Evolutionary conservation across 64 coral and sea anemone species (phyloP).

Genomic region (Astreopora myriophthalma): DNA sequence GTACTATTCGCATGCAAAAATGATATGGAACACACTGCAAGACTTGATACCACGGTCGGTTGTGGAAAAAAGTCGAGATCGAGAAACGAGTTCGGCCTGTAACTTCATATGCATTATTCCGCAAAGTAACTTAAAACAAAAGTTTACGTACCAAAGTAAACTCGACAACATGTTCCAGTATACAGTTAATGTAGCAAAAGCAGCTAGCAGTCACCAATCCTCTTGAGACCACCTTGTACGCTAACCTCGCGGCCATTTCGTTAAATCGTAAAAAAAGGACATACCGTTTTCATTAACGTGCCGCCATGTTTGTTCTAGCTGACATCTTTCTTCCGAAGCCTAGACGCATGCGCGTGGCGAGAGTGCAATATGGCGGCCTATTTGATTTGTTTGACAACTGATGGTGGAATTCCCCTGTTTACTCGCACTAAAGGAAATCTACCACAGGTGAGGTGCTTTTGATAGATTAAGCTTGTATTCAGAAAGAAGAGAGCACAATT

Average conservation of each 20-base stretch:
- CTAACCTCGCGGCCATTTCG: background rate
- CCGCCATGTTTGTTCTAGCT: constrained; percentile 61
- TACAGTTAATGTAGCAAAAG: background rate
- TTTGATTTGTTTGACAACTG: constrained; percentile 95
- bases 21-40: background rate
- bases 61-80: background rate
- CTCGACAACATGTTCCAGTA: constrained; percentile 5
- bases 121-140: too few relatives aligned
- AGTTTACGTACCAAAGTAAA: constrained; percentile 2
- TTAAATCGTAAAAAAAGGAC: background rate
- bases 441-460: constrained; percentile 78
- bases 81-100: too few relatives aligned
- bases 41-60: background rate
- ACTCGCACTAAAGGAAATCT: constrained; percentile 93
- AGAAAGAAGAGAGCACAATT: too few relatives aligned
- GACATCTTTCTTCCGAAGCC: constrained; percentile 82
- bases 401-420: constrained; percentile 98
- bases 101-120: too few relatives aligned
- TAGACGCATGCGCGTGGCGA: constrained; percentile 98
- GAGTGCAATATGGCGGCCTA: constrained; percentile 98
- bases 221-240: background rate
- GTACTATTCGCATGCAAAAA: background rate
- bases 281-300: background rate
- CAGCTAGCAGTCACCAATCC: constrained; percentile 1
- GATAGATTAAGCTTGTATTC: background rate